Conservation (phyloP, 2,113 vertebrate genomes). For the Sterna hirundo region DNA sequence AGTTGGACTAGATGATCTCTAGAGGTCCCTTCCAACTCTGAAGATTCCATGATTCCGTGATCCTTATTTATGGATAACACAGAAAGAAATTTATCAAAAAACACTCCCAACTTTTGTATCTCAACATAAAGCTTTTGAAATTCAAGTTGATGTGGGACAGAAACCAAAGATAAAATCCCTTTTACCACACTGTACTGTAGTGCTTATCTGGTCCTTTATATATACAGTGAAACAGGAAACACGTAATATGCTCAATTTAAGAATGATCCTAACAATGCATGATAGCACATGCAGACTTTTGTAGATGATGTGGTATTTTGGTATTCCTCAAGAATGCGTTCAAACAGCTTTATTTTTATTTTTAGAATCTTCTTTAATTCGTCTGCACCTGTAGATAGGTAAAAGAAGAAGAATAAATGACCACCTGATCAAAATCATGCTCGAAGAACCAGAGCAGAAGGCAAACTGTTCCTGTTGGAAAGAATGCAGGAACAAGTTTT, state of each 20-base stretch:
- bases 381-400: not conserved
- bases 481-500: not conserved
- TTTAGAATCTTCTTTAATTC: not conserved
- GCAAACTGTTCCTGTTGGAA: not conserved
- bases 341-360: not conserved
- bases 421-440: not conserved
- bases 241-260: accelerated
- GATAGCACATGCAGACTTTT: not conserved
- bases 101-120: not conserved
- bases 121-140: not conserved
- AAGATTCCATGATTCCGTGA: too few relatives aligned
- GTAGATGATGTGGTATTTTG: not conserved
- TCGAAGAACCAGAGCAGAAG: not conserved
- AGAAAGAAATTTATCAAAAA: not conserved
- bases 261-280: not conserved
- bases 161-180: not conserved
- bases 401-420: not conserved
- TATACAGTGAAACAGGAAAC: not conserved
- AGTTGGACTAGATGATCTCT: too few relatives aligned
- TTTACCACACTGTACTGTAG: not conserved
- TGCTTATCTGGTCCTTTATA: not conserved
- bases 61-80: not conserved
- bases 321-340: not conserved
- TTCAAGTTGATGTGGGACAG: not conserved
- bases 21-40: too few relatives aligned